phyloP scores from a whole-genome alignment of 1,140 invertebrate species.

The Adelges cooleyi region DNA sequence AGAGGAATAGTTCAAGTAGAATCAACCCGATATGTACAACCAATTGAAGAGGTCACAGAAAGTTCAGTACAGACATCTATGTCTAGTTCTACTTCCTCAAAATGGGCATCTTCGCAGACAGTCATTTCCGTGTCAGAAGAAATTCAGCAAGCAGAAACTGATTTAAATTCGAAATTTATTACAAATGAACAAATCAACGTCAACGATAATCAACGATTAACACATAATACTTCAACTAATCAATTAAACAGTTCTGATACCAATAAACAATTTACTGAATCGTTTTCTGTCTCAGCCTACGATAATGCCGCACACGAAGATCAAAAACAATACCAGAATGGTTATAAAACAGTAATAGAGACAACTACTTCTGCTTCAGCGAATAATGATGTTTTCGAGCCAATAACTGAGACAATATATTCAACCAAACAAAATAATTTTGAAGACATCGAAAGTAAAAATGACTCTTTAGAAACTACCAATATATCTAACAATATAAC shows the following conservation, averaged over 20 bases:
- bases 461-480: neutral
- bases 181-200: neutral
- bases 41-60: neutral
- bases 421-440: neutral
- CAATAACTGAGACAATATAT: neutral
- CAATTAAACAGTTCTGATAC: neutral
- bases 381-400: neutral
- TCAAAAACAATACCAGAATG: neutral
- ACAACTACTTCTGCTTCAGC: neutral
- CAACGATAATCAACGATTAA: neutral
- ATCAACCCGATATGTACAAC: neutral
- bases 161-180: neutral
- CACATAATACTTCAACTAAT: neutral
- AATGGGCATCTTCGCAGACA: conserved; percentile 7
- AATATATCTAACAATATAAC: neutral
- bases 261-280: neutral
- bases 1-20: neutral
- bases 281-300: neutral
- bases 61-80: neutral
- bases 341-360: neutral
- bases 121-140: conserved; percentile 9
- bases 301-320: neutral
- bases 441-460: neutral
- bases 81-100: neutral
- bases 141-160: neutral